Conservation (phyloP, 1,140 invertebrate genomes). For the Pseudachorutes palmiensis region DNA sequence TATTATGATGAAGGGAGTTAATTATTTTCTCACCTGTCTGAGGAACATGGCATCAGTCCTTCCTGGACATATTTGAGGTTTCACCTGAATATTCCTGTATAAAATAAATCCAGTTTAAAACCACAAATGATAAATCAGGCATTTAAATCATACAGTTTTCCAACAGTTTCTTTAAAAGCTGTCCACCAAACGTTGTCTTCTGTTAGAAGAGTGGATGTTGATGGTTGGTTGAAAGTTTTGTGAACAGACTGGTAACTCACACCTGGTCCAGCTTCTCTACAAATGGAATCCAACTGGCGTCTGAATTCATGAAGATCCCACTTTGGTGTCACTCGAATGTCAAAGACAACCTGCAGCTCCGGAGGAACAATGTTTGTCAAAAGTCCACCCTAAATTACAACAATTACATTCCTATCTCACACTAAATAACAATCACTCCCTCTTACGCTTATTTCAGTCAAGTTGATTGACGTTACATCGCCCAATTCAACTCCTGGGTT, state of each 20-base stretch:
- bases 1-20: conserved; percentile 46
- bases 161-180: conserved; percentile 58
- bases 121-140: too few relatives aligned
- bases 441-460: conserved; percentile 8
- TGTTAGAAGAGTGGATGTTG: conserved; percentile 53
- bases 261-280: conserved; percentile 67
- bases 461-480: conserved; percentile 62
- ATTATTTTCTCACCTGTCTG: conserved; percentile 23
- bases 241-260: conserved; percentile 50
- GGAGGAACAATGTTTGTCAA: conserved; percentile 86
- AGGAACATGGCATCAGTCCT: conserved; percentile 29
- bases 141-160: conserved; percentile 52
- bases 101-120: too few relatives aligned
- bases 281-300: conserved; percentile 64
- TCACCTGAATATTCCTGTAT: conserved; percentile 21
- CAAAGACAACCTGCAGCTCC: conserved; percentile 64
- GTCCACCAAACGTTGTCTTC: conserved; percentile 69
- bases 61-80: conserved; percentile 23
- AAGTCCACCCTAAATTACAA: conserved; percentile 76
- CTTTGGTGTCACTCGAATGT: conserved; percentile 66
- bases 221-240: neutral
- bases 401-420: too few relatives aligned
- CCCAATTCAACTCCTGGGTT: conserved; percentile 60
- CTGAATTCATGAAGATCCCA: conserved; percentile 64
- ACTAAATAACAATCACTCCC: too few relatives aligned